Evolutionary conservation across 2,888 invertebrate genomes (phyloP), one percentile per base, ranked within the genome.

Genomic region (Agrotis exclamationis): DNA sequence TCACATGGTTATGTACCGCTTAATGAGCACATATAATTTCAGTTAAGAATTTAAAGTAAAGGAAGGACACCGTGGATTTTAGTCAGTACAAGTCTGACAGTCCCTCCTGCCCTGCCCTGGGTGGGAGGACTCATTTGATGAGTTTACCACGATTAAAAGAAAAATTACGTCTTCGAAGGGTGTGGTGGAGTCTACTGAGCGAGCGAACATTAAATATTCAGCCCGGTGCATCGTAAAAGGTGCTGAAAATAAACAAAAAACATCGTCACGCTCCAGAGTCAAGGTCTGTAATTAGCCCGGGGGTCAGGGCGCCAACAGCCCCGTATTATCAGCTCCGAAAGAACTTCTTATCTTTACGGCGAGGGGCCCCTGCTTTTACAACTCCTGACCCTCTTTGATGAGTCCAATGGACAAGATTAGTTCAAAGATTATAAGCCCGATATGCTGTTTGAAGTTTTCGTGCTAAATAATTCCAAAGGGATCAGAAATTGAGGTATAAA

Each of bases 331-430:
- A 59, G 67, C 1, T 24, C 16, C 64, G 73, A 68, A 77, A 72
- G 60, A 63, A 48, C 48, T n/a, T 13, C 78, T 78, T 74, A 77
- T 77, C 79, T 77, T 73, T 72, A 78, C 57, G 53, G 56, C n/a
- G 39, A 39, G 39, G 5, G 45, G 18, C 56, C 67, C 50, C 13
- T 73, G 73, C 48, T 73, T 73, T 77, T 78, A 77, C 62, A 68
- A 69, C 74, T 58, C 60, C 33, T 45, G 68, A 53, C 62, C 79
- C 68, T 68, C 78, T 77, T 74, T 68, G 68, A 79, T 50, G 67
- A 78, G 56, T 57, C 45, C n/a, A 53, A 72, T 48, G 78, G 67
- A 60, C 54, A 20, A 60, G 72, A 76, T 76, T 47, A 65, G 33
- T 72, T 64, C 13, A 64, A 57, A 60, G 67, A 76, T 76, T 54